A percentile compares a stretch with the other conserved stretches of the same genome.
Conservation (phyloP, 2,888 invertebrate species). For the Aleiodes testaceus region DNA sequence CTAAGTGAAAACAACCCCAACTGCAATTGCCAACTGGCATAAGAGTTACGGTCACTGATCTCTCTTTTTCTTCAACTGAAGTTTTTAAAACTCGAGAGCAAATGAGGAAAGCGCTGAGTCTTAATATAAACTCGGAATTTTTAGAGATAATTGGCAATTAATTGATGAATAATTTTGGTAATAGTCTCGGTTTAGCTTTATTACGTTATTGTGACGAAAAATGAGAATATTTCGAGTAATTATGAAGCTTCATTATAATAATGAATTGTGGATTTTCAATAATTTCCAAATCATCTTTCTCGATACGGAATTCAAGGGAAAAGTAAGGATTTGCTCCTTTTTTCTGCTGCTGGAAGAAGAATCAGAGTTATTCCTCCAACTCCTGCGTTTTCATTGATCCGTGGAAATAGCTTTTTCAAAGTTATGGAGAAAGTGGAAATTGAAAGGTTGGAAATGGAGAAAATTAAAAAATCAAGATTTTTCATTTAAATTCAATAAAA, state of each 20-base stretch:
- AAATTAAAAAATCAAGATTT: conserved; percentile 12
- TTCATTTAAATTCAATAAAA: conserved; percentile 25
- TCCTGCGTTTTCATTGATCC: background rate
- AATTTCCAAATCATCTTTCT: background rate
- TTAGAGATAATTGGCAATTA: too few species aligned
- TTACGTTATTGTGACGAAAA: conserved; percentile 7
- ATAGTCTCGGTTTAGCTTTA: background rate
- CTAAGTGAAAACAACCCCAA: too few species aligned
- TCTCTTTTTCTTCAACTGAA: too few species aligned
- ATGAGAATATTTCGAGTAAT: conserved; percentile 6
- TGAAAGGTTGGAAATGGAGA: background rate
- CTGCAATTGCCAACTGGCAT: too few species aligned
- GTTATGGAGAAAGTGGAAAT: background rate
- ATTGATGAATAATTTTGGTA: background rate
- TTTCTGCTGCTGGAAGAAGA: background rate
- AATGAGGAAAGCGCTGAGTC: too few species aligned
- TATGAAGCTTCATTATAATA: background rate
- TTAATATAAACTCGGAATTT: too few species aligned
- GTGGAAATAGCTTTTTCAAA: background rate
- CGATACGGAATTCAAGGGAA: background rate
- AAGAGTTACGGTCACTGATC: too few species aligned
- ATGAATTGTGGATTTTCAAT: background rate
- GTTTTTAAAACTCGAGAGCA: too few species aligned
- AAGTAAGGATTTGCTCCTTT: background rate
- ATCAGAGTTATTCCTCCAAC: background rate